phyloP scores from a whole-genome alignment of 1,140 invertebrate species.

The Caenorhabditis tropicalis region DNA sequence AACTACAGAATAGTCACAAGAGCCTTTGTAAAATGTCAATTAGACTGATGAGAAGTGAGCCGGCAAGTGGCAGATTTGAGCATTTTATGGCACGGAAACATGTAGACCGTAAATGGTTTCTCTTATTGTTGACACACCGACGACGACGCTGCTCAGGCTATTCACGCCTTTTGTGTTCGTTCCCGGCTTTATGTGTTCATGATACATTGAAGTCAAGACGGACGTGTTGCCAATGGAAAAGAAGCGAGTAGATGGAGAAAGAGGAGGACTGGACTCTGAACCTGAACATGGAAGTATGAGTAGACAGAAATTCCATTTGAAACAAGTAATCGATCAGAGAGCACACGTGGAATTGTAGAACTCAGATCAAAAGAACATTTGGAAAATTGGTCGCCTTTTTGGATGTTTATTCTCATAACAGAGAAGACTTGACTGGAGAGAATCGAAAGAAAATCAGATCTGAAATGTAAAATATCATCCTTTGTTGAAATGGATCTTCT shows the following conservation, averaged over 20 bases:
- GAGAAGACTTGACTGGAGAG: too few species aligned
- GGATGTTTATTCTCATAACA: too few species aligned
- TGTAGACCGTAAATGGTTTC: constrained; percentile 40
- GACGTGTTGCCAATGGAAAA: background rate
- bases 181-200: constrained; percentile 16
- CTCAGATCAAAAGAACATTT: background rate
- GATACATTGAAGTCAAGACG: constrained; percentile 32
- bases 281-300: constrained; percentile 3
- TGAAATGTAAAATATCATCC: too few species aligned
- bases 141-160: background rate
- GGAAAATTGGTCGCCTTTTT: too few species aligned
- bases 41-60: background rate
- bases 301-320: background rate
- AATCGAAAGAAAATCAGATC: too few species aligned
- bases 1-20: background rate
- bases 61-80: background rate
- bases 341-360: background rate
- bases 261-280: constrained; percentile 9
- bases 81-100: constrained; percentile 34
- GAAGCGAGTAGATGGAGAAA: background rate
- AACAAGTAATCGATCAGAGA: background rate
- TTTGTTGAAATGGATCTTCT: too few species aligned
- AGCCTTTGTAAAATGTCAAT: background rate
- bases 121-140: constrained; percentile 31
- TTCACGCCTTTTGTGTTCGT: constrained; percentile 37